These are phyloP conservation scores for Palythoa grandiflora DNA, from an alignment of 92 coral and sea anemone genomes.

Conservation along the genomic window DNA sequence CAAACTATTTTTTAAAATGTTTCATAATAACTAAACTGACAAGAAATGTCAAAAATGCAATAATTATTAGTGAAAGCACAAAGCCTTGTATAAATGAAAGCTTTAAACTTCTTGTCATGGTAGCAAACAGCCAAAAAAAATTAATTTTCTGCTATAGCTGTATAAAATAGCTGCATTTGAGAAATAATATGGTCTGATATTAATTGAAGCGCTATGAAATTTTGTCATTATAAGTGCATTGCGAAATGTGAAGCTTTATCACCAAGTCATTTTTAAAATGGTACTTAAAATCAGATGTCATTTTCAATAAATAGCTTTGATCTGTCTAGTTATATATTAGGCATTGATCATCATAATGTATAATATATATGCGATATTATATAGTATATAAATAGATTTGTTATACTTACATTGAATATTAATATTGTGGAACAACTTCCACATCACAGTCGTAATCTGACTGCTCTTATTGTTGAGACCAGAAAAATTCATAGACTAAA, in stretches of 20 bases:
- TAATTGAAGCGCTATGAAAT: neutral
- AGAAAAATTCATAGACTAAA: neutral
- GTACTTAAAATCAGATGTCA: conserved; percentile 6
- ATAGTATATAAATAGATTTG: neutral
- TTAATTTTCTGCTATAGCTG: neutral
- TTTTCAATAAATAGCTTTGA: conserved; percentile 21
- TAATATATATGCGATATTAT: neutral
- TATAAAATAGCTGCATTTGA: neutral
- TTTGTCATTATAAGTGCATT: neutral
- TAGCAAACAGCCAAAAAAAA: neutral
- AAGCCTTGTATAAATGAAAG: neutral
- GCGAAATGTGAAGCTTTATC: neutral
- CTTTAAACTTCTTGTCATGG: neutral
- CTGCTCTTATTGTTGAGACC: neutral
- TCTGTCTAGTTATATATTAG: conserved; percentile 9
- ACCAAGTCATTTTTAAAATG: neutral
- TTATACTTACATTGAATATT: conserved; percentile 9
- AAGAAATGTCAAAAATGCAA: too few relatives aligned
- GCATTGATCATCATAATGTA: conserved; percentile 6
- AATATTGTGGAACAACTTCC: conserved; percentile 9
- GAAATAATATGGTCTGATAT: neutral
- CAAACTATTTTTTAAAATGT: neutral
- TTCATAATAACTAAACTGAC: too few relatives aligned
- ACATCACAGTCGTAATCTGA: neutral
- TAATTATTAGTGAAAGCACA: too few relatives aligned